Evolutionary conservation across 2,113 vertebrate species (phyloP).

Genomic region (Caranx ignobilis): DNA sequence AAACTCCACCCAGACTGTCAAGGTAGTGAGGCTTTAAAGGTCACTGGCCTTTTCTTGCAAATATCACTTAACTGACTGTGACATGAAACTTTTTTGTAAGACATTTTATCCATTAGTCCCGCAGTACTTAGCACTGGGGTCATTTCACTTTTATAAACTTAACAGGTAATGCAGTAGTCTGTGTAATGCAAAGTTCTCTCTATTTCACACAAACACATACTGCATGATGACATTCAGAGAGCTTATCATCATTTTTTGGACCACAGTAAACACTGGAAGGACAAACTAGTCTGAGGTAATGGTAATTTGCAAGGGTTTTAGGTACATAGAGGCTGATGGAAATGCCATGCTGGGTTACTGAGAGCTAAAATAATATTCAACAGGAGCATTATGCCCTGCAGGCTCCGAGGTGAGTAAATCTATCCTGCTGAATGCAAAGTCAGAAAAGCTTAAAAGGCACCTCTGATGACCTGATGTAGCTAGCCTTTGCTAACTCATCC

Average conservation of each 20-base stretch:
- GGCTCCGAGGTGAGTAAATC: conserved; percentile 41
- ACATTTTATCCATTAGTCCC: conserved; percentile 18
- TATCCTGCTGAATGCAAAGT: conserved; percentile 55
- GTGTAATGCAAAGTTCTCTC: not conserved
- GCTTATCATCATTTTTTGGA: conserved; percentile 45
- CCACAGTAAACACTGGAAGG: conserved; percentile 41
- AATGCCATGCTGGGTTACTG: conserved; percentile 61
- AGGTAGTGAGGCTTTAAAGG: conserved; percentile 78
- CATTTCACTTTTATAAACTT: conserved; percentile 26
- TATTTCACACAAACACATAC: not conserved
- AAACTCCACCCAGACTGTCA: conserved; percentile 82
- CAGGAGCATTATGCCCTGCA: conserved; percentile 53
- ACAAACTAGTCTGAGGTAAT: conserved; percentile 56
- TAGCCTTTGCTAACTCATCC: conserved; percentile 38
- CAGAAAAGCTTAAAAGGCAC: conserved; percentile 56
- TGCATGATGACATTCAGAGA: conserved; percentile 39
- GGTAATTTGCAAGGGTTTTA: conserved; percentile 37
- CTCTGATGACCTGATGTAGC: conserved; percentile 52
- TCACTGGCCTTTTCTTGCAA: conserved; percentile 67
- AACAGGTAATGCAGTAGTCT: conserved; percentile 1
- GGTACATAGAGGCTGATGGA: conserved; percentile 37
- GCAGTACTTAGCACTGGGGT: not conserved
- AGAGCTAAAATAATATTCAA: conserved; percentile 64
- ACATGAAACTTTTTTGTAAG: conserved; percentile 33
- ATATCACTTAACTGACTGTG: conserved; percentile 62